Evolutionary conservation across 2,888 invertebrate genomes (phyloP), one percentile per base, ranked within the genome.

Genomic region (Julus scanicus): DNA sequence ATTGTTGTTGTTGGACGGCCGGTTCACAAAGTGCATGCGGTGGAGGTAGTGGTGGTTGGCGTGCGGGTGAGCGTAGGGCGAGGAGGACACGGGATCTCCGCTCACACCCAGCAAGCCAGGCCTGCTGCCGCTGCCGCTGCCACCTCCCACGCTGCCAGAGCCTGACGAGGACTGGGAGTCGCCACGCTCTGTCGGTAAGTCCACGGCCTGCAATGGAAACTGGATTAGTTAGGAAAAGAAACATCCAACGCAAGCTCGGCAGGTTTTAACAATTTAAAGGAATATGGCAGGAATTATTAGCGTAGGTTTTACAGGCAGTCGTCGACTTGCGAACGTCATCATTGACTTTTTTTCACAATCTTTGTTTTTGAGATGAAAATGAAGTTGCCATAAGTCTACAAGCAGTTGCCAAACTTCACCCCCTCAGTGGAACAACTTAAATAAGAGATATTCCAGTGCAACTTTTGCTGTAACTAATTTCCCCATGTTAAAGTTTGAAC

Each of bases 121-220:
- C 84, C 57, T 40, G 80, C 89, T 91, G 90, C 85, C 88, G 90
- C 90, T 49, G 91, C 91, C 89, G 91, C 91, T 89, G 91, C 91
- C 37, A 91, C 92, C 39, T 91, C 92, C 87, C 92, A 92, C 20
- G 92, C 92, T 40, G 92, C 93, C 89, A 93, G 93, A 95, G 93
- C 94, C 96, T 88, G 96, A 96, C 91, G 95, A 95, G 87, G 95
- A 95, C 89, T 95, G 95, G 8, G 96, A 95, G 91, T 96, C 97
- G 91, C 95, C 94, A 89, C 95, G 95, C 91, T 95, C 95, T 91
- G 95, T 94, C 89, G 96, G 96, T 91, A 98, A 94, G 93, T 98
- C 96, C 91, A 98, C 88, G 80, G 90, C 88, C 90, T 90, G 89
- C 5, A 87, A 89, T 86, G 88, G 39, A 86, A 86, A 88, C 89